Base-by-base conservation (phyloP, 2,113 vertebrate species). In the Bungarus multicinctus region DNA sequence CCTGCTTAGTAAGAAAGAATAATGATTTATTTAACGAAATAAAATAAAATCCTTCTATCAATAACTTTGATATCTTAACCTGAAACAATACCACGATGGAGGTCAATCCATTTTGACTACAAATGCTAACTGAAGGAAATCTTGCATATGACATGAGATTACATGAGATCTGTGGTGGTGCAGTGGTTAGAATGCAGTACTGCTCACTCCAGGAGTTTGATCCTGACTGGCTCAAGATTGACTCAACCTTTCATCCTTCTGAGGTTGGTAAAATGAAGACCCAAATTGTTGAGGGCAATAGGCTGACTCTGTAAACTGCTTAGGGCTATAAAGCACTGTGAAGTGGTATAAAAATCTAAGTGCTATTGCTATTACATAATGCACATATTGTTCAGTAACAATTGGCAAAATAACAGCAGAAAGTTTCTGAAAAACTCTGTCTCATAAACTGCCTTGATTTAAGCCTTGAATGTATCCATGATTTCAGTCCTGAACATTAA, bases 311-410 rank as follows among this genome's bases (percentile, higher is more conserved):
- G 47, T 47, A 52, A 11, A 52, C 50, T 11, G 50, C 50, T 52
- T 52, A 52, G 50, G 50, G 50, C 50, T 52, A 9, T 52, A 52
- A 10, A 52, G 50, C 50, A 52, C 50, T 52, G 11, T 52, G 50
- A 52, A 52, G 50, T 11, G 10, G 50, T 52, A 52, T 52, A 52
- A 11, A 12, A 52, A 11, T 52, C 10, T 12, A 50, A 50, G 47
- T 50, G 10, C 11, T 52, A 12, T 52, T 52, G 11, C 50, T 52
- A 12, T 52, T 52, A 52, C 20, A 39, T 20, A 90, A 60, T 34
- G 43, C 57, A 92, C 58, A 45, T 12, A 58, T 34, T 92, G 87
- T 5, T n/a, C 10, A 93, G 57, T 60, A 94, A 89, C 74, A 92
- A 85, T 10, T 64, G 69, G 22, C 64, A 89, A 93, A 54, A 23